Evolutionary conservation across 2,113 vertebrate species (phyloP), one percentile per base, ranked within the genome.

Genomic region (Barnardius zonarius): DNA sequence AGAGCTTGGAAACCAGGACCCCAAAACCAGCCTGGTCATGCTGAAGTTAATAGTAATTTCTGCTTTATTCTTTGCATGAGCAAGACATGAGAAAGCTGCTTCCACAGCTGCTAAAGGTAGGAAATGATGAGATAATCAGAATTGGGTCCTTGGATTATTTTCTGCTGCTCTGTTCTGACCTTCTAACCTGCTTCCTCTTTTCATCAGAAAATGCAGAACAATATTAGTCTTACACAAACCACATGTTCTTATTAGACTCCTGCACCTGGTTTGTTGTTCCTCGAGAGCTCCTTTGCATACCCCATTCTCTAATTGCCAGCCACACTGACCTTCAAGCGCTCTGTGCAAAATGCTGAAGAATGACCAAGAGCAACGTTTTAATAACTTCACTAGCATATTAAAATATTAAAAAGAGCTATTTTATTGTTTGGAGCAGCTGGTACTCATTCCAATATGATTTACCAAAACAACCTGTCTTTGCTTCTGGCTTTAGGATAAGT

Each of bases 401-500:
- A 80, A 90, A 85, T 55, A 35, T 33, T 35, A 18, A 7, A 5
- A 54, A 88, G 2, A 31, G 25, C 31, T 83, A 74, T 49, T 87
- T 79, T 66, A 52, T 84, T 92, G 44, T 78, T 61, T 33, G 55
- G 59, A 96, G 20, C 72, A 91, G 31, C 76, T 85, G 91, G 73
- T 73, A 54, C 44, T 49, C 44, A 72, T 72, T 84, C 87, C 62
- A 89, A n/a, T 31, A 83, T 48, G 72, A 95, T 87, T 93, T 80
- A 86, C 72, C 0, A 0, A 72, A 92, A 95, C 72, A 35, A 6
- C 57, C 23, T 41, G 59, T 96, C 69, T 86, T 89, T 55, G 70
- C 68, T 96, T 90, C 84, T 83, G 86, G 81, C 76, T 92, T 96
- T 89, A 78, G 64, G 52, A 82, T 83, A 90, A 94, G 70, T 95